These are phyloP conservation scores for Clanis bilineata DNA, from an alignment of 2,888 invertebrate species.

Conservation along the genomic window DNA sequence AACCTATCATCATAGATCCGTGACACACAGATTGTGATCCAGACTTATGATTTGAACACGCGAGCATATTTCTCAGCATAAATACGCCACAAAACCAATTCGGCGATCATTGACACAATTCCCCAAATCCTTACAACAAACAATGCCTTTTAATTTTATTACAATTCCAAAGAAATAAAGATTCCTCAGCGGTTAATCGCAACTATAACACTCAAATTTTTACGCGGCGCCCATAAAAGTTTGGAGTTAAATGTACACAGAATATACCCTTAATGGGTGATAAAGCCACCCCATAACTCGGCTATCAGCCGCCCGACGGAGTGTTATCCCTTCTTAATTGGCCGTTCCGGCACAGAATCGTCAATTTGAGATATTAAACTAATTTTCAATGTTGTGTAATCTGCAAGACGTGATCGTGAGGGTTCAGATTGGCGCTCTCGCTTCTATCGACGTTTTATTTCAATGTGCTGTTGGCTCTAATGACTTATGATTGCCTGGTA, in stretches of 20 bases:
- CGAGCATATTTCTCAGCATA: too few relatives aligned
- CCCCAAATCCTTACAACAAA: background rate
- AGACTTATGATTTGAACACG: too few relatives aligned
- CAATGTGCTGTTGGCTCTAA: background rate
- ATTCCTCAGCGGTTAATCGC: background rate
- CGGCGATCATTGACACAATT: too few relatives aligned
- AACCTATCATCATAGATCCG: too few relatives aligned
- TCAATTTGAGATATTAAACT: slow-evolving; percentile 82
- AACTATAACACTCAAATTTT: slow-evolving; percentile 14
- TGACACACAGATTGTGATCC: too few relatives aligned
- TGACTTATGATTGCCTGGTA: background rate
- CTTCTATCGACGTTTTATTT: background rate
- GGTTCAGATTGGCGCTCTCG: background rate
- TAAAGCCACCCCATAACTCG: slow-evolving; percentile 80
- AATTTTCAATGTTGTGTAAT: slow-evolving; percentile 80
- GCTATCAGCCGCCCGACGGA: slow-evolving; percentile 74
- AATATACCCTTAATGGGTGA: slow-evolving; percentile 61
- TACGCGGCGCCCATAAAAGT: slow-evolving; percentile 11
- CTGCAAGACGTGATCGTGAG: slow-evolving; percentile 39
- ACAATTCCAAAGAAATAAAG: background rate
- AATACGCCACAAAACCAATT: too few relatives aligned
- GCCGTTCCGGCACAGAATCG: slow-evolving; percentile 77
- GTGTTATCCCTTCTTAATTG: slow-evolving; percentile 80
- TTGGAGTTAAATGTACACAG: slow-evolving; percentile 13
- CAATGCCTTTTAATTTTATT: background rate